Conservation (phyloP, 1,140 invertebrate genomes). For the Drosophila bocqueti region DNA sequence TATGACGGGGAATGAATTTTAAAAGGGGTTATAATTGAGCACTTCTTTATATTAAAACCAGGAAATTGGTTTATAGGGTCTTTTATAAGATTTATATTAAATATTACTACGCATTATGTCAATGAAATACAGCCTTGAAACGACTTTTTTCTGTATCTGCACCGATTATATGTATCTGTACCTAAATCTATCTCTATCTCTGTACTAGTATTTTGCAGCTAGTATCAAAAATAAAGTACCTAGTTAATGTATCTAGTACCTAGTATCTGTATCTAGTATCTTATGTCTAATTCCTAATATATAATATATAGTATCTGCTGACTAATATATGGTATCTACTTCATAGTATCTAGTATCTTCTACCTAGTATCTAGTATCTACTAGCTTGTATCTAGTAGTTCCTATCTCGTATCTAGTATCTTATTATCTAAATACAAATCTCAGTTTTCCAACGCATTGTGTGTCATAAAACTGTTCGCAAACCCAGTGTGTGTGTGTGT, state of each 20-base stretch:
- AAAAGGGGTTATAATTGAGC: not conserved
- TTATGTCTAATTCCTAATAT: too few species aligned
- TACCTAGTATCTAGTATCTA: not conserved
- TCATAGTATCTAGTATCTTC: not conserved
- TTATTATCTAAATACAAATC: not conserved
- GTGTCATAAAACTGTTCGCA: slow-evolving; percentile 6
- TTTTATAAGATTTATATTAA: not conserved
- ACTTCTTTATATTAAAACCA: not conserved
- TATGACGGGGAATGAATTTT: not conserved
- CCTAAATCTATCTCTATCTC: too few species aligned
- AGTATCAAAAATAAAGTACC: too few species aligned
- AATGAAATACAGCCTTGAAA: too few species aligned
- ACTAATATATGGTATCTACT: not conserved
- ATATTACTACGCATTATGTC: too few species aligned
- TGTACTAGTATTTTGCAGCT: too few species aligned
- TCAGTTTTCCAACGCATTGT: not conserved
- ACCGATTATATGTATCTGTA: too few species aligned
- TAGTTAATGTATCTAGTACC: too few species aligned
- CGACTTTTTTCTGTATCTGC: too few species aligned
- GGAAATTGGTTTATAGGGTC: not conserved
- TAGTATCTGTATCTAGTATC: not conserved
- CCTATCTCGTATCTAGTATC: not conserved
- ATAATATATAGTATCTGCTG: not conserved
- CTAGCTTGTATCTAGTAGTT: not conserved
- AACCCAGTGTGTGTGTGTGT: not conserved